Evolutionary conservation across 2,113 vertebrate genomes (phyloP).

Genomic region (Cyphomyrus plagiostoma): DNA sequence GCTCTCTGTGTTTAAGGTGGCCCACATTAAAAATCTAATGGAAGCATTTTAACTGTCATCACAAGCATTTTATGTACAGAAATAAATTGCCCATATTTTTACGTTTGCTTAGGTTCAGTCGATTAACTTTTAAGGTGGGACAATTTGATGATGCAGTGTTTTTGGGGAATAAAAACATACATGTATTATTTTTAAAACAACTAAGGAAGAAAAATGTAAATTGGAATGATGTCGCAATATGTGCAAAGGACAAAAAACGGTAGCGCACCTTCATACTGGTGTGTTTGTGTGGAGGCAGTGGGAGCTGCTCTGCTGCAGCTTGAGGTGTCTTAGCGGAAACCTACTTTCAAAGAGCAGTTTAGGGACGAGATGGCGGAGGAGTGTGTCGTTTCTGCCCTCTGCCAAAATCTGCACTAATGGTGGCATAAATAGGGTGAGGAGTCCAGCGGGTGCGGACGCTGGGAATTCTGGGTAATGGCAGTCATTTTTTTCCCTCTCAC

Average conservation of each 20-base stretch:
- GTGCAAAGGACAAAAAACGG: not conserved
- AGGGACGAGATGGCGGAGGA: not conserved
- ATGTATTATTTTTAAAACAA: not conserved
- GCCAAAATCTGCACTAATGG: not conserved
- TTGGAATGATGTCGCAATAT: not conserved
- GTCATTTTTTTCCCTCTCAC: not conserved
- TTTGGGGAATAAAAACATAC: not conserved
- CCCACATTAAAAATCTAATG: slow-evolving; percentile 26
- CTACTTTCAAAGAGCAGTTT: not conserved
- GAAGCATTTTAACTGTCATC: slow-evolving; percentile 5
- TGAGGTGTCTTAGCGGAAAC: not conserved
- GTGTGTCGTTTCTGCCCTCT: not conserved
- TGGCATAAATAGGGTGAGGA: not conserved
- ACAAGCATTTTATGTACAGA: slow-evolving; percentile 12
- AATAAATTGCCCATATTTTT: not conserved
- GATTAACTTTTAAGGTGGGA: not conserved
- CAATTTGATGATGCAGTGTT: not conserved
- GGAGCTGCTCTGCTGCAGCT: not conserved
- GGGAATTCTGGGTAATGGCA: not conserved
- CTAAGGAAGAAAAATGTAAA: not conserved
- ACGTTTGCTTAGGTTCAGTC: not conserved
- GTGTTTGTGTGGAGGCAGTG: not conserved
- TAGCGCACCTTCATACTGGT: not conserved
- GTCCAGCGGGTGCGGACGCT: not conserved
- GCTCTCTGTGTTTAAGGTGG: slow-evolving; percentile 15